Conservation (phyloP, 2,888 invertebrate genomes). For the Drosophila bunnanda region DNA sequence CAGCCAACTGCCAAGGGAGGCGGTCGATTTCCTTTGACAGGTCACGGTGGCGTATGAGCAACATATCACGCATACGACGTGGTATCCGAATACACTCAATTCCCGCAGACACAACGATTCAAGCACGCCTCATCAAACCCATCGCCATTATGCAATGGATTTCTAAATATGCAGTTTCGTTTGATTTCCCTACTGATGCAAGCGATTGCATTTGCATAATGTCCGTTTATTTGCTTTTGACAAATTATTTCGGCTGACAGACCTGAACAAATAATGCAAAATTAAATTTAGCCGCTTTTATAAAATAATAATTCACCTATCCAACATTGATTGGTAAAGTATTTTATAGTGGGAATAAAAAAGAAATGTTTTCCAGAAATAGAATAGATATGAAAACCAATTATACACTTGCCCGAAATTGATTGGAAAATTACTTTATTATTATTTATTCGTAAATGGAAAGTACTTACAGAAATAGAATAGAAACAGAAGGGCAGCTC, state of each 20-base stretch:
- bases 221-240: slow-evolving; percentile 21
- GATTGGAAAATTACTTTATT: neutral
- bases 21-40: slow-evolving; percentile 31
- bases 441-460: neutral
- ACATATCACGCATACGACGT: slow-evolving; percentile 55
- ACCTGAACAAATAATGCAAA: neutral
- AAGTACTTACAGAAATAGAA: slow-evolving; percentile 3
- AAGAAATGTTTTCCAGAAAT: neutral
- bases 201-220: slow-evolving; percentile 35
- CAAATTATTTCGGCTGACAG: slow-evolving; percentile 7
- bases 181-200: slow-evolving; percentile 7
- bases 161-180: slow-evolving; percentile 16
- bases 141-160: slow-evolving; percentile 10
- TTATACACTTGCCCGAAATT: neutral
- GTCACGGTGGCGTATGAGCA: slow-evolving; percentile 59
- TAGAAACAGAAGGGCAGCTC: neutral
- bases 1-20: slow-evolving; percentile 19
- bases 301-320: neutral
- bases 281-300: neutral
- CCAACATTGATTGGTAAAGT: neutral
- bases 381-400: neutral
- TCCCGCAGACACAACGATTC: slow-evolving; percentile 1
- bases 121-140: slow-evolving; percentile 25
- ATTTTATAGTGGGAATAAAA: neutral
- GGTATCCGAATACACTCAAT: slow-evolving; percentile 10